Evolutionary conservation across 2,888 invertebrate genomes (phyloP), one percentile per base, ranked within the genome.

Genomic region (Pinctada fucata): DNA sequence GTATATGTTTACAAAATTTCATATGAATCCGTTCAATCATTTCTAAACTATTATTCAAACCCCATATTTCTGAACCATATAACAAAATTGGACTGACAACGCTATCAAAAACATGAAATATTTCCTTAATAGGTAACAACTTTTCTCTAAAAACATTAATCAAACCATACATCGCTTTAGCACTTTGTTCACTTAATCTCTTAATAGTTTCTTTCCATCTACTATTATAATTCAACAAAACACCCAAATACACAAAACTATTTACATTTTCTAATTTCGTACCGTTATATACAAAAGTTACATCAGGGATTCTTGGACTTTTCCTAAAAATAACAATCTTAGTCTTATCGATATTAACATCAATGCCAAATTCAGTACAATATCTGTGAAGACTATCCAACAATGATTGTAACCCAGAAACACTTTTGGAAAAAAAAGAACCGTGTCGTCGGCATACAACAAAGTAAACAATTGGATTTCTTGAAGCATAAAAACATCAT

Each of bases 151-250:
- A 58, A 58, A 58, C 58, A 58, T 58, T 58, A 58, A 58, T 58
- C 58, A 58, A 58, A 58, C 58, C 58, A 58, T 58, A 58, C 58
- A 58, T 58, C 6, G 58, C 58, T 58, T 58, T 58, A 58, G 58
- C 13, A 58, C 58, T 58, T 58, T 58, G 58, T 58, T 58, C 58
- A 58, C 58, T 10, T 58, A 58, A 58, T 1, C 1, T 58, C 13
- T 58, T 58, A 10, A 58, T 58, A 58, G 58, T 58, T 10, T 58
- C 58, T 58, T 58, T 58, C 58, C 1, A 58, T 58, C 13, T 58
- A 6, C 58, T 1, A 13, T 13, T 58, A 13, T 13, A 58, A 6
- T 58, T 58, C 13, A 31, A 31, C 31, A 31, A 31, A 31, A 31
- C 31, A 31, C 31, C 31, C 31, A 31, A 31, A 58, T 58, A 58